These are phyloP conservation scores for Elmis aenea DNA, from an alignment of 2,888 invertebrate species.

Conservation along the genomic window DNA sequence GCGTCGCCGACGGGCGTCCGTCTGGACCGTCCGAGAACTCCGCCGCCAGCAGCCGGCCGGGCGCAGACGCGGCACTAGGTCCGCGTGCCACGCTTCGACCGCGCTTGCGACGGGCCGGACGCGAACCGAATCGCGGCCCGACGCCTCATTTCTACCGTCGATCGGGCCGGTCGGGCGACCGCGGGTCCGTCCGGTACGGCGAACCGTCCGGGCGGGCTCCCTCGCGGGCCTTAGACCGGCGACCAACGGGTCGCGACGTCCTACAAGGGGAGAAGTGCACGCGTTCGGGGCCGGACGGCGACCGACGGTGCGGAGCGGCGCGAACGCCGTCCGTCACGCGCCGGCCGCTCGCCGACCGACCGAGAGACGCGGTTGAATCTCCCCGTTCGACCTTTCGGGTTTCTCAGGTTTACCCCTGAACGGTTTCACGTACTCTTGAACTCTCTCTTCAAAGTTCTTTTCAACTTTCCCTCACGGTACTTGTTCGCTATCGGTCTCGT, in stretches of 20 bases:
- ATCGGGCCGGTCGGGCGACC: constrained; percentile 28
- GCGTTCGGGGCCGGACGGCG: constrained; percentile 27
- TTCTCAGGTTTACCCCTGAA: constrained; percentile 37
- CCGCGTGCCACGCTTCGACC: constrained; percentile 49
- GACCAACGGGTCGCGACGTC: constrained; percentile 53
- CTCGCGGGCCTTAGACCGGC: constrained; percentile 43
- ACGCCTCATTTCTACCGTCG: constrained; percentile 28
- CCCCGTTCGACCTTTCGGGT: constrained; percentile 34
- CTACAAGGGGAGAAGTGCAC: constrained; percentile 49
- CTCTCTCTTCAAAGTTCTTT: constrained; percentile 44
- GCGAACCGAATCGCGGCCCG: constrained; percentile 16
- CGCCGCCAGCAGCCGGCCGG: too few relatives aligned
- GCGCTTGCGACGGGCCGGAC: constrained; percentile 31
- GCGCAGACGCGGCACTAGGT: too few relatives aligned
- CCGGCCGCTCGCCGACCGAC: constrained; percentile 22
- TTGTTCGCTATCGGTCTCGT: constrained; percentile 59
- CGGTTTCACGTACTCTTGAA: constrained; percentile 52
- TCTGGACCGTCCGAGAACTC: too few relatives aligned
- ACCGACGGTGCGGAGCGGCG: constrained; percentile 11
- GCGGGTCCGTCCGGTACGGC: constrained; percentile 34
- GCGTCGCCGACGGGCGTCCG: too few relatives aligned
- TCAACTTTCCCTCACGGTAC: constrained; percentile 47
- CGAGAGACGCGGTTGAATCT: constrained; percentile 28
- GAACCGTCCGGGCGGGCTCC: constrained; percentile 46
- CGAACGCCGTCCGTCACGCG: constrained; percentile 19